Percentiles rank a stretch among this genome's conserved stretches.
Evolutionary conservation across 2,888 invertebrate genomes (phyloP).

Genomic region (Macroteleia sp.): DNA sequence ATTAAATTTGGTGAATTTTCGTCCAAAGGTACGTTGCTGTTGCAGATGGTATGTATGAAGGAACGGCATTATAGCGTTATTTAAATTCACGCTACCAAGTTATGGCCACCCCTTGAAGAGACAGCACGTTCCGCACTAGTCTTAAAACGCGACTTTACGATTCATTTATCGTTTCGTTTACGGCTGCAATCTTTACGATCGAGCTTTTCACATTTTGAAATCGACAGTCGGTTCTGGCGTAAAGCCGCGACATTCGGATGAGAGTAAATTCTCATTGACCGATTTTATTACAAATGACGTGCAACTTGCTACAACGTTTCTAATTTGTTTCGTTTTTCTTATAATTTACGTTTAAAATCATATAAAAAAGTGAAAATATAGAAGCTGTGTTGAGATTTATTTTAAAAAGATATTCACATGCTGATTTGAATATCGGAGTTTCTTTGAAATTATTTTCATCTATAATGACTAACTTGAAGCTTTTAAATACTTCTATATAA

Average conservation of each 20-base stretch:
- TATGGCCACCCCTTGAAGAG: constrained; percentile 61
- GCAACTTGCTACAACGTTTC: constrained; percentile 22
- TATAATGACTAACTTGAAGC: too few species aligned
- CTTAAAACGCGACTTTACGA: constrained; percentile 71
- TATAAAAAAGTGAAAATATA: too few species aligned
- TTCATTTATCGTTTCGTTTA: constrained; percentile 73
- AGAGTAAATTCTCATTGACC: constrained; percentile 34
- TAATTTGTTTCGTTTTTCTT: too few species aligned
- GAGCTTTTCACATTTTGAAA: constrained; percentile 53
- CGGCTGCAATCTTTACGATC: constrained; percentile 73
- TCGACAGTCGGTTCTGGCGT: constrained; percentile 60
- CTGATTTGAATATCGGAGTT: too few species aligned
- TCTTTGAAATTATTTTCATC: too few species aligned
- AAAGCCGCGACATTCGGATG: constrained; percentile 41
- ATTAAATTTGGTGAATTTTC: constrained; percentile 46
- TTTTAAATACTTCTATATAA: too few species aligned
- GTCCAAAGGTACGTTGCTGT: constrained; percentile 22
- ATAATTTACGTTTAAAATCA: too few species aligned
- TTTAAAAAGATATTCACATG: too few species aligned
- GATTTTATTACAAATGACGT: constrained; percentile 42
- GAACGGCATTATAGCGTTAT: constrained; percentile 56
- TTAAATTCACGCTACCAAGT: constrained; percentile 72
- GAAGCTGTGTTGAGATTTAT: too few species aligned
- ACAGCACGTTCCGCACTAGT: constrained; percentile 47
- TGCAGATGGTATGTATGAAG: constrained; percentile 41